A percentile compares a stretch with the other conserved stretches of the same genome.
phyloP scores from a whole-genome alignment of 2,888 invertebrate genomes.

The Drosophila flavopinicola region DNA sequence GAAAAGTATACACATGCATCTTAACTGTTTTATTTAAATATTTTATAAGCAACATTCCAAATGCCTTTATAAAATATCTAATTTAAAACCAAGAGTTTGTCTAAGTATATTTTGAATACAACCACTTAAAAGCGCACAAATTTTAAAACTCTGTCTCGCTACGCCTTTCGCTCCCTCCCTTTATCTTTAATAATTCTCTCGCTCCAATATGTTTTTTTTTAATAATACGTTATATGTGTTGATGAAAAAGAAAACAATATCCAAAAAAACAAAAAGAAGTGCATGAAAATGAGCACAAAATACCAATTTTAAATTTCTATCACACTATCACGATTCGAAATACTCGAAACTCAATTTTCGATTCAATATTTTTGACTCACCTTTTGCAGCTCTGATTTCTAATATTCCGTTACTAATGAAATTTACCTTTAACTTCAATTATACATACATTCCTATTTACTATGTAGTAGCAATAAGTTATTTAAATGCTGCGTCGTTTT shows the following conservation, averaged over 20 bases:
- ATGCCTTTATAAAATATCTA: constrained; percentile 12
- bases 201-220: constrained; percentile 29
- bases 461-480: constrained; percentile 61
- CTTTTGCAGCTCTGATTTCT: constrained; percentile 66
- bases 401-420: constrained; percentile 37
- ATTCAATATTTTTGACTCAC: constrained; percentile 57
- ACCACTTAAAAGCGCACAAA: constrained; percentile 56
- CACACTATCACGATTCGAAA: constrained; percentile 47
- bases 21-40: constrained; percentile 7
- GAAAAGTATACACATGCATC: constrained; percentile 21
- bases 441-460: constrained; percentile 32
- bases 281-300: constrained; percentile 70
- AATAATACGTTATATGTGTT: constrained; percentile 57
- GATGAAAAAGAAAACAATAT: constrained; percentile 25
- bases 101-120: constrained; percentile 35
- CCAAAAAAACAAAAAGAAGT: constrained; percentile 41
- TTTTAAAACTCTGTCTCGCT: constrained; percentile 54
- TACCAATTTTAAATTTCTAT: constrained; percentile 46
- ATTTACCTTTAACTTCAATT: constrained; percentile 36
- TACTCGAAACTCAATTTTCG: constrained; percentile 45
- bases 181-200: constrained; percentile 43
- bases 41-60: constrained; percentile 16
- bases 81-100: constrained; percentile 14
- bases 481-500: constrained; percentile 58
- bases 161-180: constrained; percentile 42